Base-by-base conservation (phyloP, 2,113 vertebrate genomes). In the Crotalus viridis region DNA sequence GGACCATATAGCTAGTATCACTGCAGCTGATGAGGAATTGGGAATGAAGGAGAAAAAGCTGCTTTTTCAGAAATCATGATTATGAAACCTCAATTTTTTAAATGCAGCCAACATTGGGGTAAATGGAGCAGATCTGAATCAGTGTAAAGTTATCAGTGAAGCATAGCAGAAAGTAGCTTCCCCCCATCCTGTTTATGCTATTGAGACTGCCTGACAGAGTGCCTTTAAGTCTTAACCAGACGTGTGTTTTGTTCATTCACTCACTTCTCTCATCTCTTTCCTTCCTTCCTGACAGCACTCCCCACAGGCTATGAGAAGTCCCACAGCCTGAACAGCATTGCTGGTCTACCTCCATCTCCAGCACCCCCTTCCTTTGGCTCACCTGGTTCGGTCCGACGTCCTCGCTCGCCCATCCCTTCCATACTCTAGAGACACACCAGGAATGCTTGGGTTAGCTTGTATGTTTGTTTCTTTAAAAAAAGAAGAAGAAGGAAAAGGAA, bases 271-370 rank as follows among this genome's bases (percentile, higher is more conserved):
- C 10, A 5, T 94, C 93, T 96, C 90, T 24, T 57, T 87, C 10
- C 15, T 74, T 59, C 64, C 52, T 90, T 89, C 33, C 81, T 43
- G 33, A 89, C 74, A 89, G 85, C 74, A 1, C 3, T n/a, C 39
- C 92, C 87, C 93, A 69, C 93, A 69, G 97, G 98, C 97, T 98
- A 99, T 81, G 99, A 99, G 97, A 99, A 99, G 97, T 99, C 99
- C 96, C 98, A 97, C 96, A 99, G 99, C 97, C 97, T 99, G 93
- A 98, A 96, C 97, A 99, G 98, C 97, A 98, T 99, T 97, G 98
- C 98, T 90, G 98, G 98, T 97, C 98, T 99, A 95, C 98, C 98
- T 95, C 98, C 99, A 33, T 97, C 98, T 93, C 98, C 98, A 87
- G 98, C 98, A 94, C 98, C 98, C 95, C 98, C 98, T 90, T 97